phyloP scores from a whole-genome alignment of 1,140 invertebrate species.

The Berghia stephanieae region DNA sequence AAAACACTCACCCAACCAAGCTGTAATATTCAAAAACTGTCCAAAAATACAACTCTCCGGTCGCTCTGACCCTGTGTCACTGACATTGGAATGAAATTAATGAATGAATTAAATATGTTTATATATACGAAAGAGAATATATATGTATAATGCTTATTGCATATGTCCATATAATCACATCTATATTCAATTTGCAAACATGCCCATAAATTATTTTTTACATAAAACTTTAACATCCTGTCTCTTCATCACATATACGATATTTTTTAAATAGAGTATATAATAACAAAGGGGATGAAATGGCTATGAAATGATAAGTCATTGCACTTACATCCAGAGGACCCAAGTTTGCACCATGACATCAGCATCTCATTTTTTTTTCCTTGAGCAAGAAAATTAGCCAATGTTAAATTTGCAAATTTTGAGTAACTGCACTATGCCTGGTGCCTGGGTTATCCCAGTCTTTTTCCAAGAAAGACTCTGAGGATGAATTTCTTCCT shows the following conservation, averaged over 20 bases:
- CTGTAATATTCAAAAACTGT: conserved; percentile 66
- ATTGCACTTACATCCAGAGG: too few species aligned
- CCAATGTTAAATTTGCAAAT: too few species aligned
- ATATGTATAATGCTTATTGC: not conserved
- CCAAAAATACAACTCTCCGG: conserved; percentile 69
- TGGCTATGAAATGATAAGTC: too few species aligned
- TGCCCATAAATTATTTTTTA: not conserved
- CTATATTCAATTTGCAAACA: not conserved
- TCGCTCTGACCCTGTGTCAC: conserved; percentile 66
- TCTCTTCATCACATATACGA: not conserved
- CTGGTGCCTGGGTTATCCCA: too few species aligned
- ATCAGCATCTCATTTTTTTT: too few species aligned
- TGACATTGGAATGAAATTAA: conserved; percentile 40
- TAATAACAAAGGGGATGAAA: too few species aligned
- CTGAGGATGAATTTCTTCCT: too few species aligned
- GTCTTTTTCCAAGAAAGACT: too few species aligned
- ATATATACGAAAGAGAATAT: not conserved
- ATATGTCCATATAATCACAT: not conserved
- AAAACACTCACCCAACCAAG: conserved; percentile 62
- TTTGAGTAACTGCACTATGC: too few species aligned
- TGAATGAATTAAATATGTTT: not conserved
- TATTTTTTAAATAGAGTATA: not conserved
- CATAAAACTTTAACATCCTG: not conserved
- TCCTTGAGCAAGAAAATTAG: too few species aligned
- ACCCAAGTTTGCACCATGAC: too few species aligned